Evolutionary conservation across 1,140 invertebrate species (phyloP).

Genomic region (Pseudoatta argentina): DNA sequence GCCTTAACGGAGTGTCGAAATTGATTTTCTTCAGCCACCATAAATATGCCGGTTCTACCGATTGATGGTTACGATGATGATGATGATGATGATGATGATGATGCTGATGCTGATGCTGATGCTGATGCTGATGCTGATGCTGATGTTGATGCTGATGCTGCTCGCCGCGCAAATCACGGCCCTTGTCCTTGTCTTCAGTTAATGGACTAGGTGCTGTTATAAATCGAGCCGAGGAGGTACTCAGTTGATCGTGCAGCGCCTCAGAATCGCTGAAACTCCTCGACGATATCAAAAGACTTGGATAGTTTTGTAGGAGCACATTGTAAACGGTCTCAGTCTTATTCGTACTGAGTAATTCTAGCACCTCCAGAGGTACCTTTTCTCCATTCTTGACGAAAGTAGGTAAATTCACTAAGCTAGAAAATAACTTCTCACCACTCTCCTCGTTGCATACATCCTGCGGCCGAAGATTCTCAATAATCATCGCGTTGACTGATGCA

Average conservation of each 20-base stretch:
- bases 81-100: background rate
- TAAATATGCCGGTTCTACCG: constrained; percentile 86
- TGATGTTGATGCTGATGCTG: constrained; percentile 71
- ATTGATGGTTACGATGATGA: constrained; percentile 36
- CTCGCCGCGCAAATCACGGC: constrained; percentile 46
- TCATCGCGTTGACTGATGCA: constrained; percentile 81
- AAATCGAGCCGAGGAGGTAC: constrained; percentile 74
- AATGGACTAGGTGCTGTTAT: constrained; percentile 70
- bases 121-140: background rate
- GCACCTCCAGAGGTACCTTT: constrained; percentile 91
- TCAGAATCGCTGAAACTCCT: constrained; percentile 91
- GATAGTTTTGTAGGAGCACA: constrained; percentile 91
- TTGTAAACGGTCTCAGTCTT: constrained; percentile 91
- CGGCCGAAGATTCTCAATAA: constrained; percentile 77
- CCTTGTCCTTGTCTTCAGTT: constrained; percentile 47
- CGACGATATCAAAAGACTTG: constrained; percentile 90
- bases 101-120: background rate
- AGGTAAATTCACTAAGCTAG: constrained; percentile 93
- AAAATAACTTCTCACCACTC: constrained; percentile 88
- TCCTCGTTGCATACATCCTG: constrained; percentile 80
- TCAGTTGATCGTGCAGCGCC: constrained; percentile 80
- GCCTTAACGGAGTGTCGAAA: constrained; percentile 81
- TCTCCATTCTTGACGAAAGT: constrained; percentile 93
- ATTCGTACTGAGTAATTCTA: constrained; percentile 90
- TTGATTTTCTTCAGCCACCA: constrained; percentile 87